A percentile compares a stretch with the other conserved stretches of the same genome.
Conservation (phyloP, 2,113 vertebrate species). For the Gopherus flavomarginatus region DNA sequence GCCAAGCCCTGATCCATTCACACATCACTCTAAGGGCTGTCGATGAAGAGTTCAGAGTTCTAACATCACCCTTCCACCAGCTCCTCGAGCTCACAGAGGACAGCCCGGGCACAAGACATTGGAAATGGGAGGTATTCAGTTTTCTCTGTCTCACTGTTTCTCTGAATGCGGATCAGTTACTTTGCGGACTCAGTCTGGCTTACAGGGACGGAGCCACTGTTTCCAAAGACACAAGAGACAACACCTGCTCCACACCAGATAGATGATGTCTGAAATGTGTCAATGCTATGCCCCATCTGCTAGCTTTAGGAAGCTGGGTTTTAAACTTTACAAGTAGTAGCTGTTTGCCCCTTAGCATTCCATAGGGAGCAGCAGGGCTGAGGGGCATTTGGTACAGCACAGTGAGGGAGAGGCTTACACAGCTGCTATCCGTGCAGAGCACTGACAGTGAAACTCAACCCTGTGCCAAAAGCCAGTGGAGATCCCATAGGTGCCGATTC, state of each 20-base stretch:
- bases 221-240: constrained; percentile 19
- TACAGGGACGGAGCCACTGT: not conserved
- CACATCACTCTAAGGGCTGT: not conserved
- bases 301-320: not conserved
- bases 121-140: not conserved
- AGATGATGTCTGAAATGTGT: not conserved
- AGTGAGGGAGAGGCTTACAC: not conserved
- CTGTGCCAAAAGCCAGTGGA: not conserved
- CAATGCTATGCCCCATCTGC: not conserved
- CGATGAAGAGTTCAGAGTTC: not conserved
- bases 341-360: not conserved
- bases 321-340: not conserved
- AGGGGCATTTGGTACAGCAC: not conserved
- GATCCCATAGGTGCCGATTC: too few species aligned
- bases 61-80: not conserved
- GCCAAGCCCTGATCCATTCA: not conserved
- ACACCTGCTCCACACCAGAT: not conserved
- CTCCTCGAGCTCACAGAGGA: not conserved
- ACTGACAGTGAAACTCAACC: not conserved
- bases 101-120: not conserved
- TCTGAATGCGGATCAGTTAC: not conserved
- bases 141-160: not conserved
- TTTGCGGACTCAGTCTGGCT: not conserved
- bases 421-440: not conserved
- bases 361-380: not conserved